Base-by-base conservation (phyloP, 2,797 vertebrate species). In the Gadopsis bispinosus region DNA sequence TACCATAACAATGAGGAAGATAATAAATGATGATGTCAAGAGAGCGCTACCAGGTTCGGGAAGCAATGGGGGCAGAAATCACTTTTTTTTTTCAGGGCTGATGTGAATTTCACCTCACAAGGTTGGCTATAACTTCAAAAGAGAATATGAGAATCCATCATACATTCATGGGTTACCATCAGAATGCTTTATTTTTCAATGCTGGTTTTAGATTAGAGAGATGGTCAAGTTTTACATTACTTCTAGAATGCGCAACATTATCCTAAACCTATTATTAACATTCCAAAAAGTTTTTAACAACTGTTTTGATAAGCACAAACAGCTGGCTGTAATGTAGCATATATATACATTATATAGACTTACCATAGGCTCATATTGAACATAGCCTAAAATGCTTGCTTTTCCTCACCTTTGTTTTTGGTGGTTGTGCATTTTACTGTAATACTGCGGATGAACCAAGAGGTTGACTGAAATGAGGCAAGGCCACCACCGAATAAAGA, bases 1-100 rank as follows among this genome's bases (percentile, higher is more conserved):
- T 94, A 95, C 88, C 93, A 94, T 94, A 93, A 93, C 93, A 93
- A 92, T 93, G 87, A 92, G 90, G 90, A 86, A 88, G 83, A 85
- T 93, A 94, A 95, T 94, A 93, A 94, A 94, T 92, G 86, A 88
- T 67, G 70, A 94, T 90, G 90, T 92, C 90, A 89, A 86, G 87
- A 88, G 79, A 77, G 83, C 75, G 88, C 87, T 79, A 89, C 86
- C 80, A 87, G 75, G 77, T 87, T 89, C 37, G 19, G 66, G 70
- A 84, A 83, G 84, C 80, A 76, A 70, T 48, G 61, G 56, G 66
- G 80, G 75, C 68, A 74, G 75, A 88, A 85, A 89, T 76, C 56
- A 47, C 62, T 77, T 81, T 80, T 81, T 83, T 56, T 69, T 80
- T 68, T 53, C 53, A 33, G 54, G 20, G 72, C 65, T 39, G 48